Conservation (phyloP, 2,797 vertebrate genomes). For the Muscicapa striata region DNA sequence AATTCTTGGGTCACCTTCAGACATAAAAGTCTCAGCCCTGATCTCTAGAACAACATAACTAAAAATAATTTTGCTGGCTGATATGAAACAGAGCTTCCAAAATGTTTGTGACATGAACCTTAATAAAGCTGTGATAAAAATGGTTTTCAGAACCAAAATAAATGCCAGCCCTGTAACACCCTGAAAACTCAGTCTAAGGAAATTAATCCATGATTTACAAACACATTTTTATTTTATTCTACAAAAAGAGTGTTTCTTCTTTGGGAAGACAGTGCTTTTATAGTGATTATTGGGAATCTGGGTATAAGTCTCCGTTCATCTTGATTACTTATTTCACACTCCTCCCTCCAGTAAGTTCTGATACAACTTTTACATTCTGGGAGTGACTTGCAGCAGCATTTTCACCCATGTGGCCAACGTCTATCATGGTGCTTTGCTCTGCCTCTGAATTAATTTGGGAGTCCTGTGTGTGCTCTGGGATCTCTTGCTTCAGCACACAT, state of each 20-base stretch:
- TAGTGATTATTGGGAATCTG: not conserved
- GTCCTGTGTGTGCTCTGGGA: not conserved
- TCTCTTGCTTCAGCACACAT: not conserved
- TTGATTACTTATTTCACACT: not conserved
- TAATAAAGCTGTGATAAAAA: not conserved
- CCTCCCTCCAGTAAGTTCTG: not conserved
- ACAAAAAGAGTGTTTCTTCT: not conserved
- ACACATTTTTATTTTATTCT: not conserved
- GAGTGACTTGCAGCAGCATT: not conserved
- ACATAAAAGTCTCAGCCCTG: not conserved
- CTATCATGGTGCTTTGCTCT: not conserved
- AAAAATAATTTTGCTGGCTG: not conserved
- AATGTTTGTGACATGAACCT: not conserved
- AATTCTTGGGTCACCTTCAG: not conserved
- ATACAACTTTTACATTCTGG: not conserved
- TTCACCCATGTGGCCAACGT: not conserved
- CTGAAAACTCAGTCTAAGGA: not conserved
- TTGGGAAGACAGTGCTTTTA: not conserved
- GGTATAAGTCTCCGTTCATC: not conserved
- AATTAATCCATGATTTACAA: not conserved
- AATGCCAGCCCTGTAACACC: not conserved
- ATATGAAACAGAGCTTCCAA: constrained; percentile 25
- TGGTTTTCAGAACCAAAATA: constrained; percentile 1
- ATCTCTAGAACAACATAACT: not conserved
- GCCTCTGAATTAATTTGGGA: not conserved